These are phyloP conservation scores for Bembecia ichneumoniformis DNA, from an alignment of 2,888 invertebrate species.

Conservation along the genomic window DNA sequence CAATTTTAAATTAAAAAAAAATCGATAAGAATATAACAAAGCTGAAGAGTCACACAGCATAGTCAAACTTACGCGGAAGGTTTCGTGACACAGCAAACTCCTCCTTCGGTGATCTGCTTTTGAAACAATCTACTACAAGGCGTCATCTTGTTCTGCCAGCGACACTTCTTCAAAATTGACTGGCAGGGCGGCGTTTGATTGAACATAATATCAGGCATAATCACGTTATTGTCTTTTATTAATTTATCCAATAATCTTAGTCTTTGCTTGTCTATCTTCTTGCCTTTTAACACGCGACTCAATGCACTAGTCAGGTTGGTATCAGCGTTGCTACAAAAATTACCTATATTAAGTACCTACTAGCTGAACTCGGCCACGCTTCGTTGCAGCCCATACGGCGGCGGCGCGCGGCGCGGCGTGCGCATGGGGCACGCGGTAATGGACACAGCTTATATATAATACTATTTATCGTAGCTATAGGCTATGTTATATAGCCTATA, in stretches of 20 bases:
- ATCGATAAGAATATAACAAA: background rate
- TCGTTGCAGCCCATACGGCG: too few relatives aligned
- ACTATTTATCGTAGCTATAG: too few relatives aligned
- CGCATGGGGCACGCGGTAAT: too few relatives aligned
- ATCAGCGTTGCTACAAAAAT: background rate
- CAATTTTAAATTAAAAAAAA: background rate
- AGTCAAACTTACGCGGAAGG: constrained; percentile 26
- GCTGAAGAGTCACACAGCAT: too few relatives aligned
- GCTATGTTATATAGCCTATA: too few relatives aligned
- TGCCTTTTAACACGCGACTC: constrained; percentile 25
- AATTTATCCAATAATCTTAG: constrained; percentile 27
- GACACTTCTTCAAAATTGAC: constrained; percentile 27
- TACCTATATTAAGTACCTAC: too few relatives aligned
- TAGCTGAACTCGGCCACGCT: too few relatives aligned
- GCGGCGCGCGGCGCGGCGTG: too few relatives aligned
- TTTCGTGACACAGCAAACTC: constrained; percentile 43
- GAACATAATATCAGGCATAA: constrained; percentile 28
- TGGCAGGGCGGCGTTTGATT: constrained; percentile 29
- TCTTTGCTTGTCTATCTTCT: constrained; percentile 17
- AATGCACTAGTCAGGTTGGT: constrained; percentile 4
- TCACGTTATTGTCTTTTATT: constrained; percentile 24
- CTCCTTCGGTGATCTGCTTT: constrained; percentile 33
- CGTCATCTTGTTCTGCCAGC: constrained; percentile 28
- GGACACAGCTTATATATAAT: too few relatives aligned
- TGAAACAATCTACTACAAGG: constrained; percentile 36